phyloP scores from a whole-genome alignment of 2,888 invertebrate genomes.

The Phania funesta region DNA sequence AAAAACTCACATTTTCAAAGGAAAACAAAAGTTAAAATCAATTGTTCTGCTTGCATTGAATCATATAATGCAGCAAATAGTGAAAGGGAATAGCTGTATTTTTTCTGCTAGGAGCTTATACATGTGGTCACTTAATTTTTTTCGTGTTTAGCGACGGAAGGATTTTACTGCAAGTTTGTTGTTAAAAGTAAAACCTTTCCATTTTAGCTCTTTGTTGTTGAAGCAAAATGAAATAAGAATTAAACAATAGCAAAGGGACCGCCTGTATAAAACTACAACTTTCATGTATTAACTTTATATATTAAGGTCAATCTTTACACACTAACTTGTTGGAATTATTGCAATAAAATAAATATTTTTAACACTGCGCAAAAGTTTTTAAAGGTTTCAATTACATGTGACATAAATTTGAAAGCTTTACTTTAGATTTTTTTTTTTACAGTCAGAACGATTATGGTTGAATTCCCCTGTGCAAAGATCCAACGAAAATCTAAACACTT shows the following conservation, averaged over 20 bases:
- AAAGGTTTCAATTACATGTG: no score
- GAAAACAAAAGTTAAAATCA: no score
- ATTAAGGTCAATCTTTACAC: slow-evolving; percentile 31
- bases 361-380: background rate
- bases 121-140: slow-evolving; percentile 28
- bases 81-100: background rate
- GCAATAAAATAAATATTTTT: background rate
- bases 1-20: no score
- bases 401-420: no score
- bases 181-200: slow-evolving; percentile 12
- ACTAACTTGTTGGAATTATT: slow-evolving; percentile 9
- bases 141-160: slow-evolving; percentile 28
- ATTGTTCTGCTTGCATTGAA: no score
- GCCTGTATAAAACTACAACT: background rate
- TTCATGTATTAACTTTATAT: background rate
- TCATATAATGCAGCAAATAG: background rate
- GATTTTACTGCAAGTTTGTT: slow-evolving; percentile 36
- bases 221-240: slow-evolving; percentile 20
- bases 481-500: no score
- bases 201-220: background rate
- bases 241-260: background rate
- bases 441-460: no score
- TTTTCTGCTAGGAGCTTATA: slow-evolving; percentile 38
- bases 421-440: no score
- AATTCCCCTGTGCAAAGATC: no score